Percentiles rank a stretch among this genome's conserved stretches.
These are phyloP conservation scores for Anthrax anthrax DNA, from an alignment of 2,888 invertebrate genomes.

Conservation along the genomic window DNA sequence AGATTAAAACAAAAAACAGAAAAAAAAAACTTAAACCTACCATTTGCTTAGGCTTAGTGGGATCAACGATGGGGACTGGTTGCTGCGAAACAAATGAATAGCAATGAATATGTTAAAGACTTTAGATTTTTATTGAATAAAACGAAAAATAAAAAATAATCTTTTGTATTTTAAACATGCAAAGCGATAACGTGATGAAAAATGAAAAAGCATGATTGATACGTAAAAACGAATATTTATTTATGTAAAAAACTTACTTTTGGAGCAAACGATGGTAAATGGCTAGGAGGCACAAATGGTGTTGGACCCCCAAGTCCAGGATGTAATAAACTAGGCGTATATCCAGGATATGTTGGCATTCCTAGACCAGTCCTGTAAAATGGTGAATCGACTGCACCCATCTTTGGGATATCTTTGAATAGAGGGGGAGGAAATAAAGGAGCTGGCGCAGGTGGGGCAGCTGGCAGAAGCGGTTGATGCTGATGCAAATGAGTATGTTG, in stretches of 20 bases:
- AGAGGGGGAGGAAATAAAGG: constrained; percentile 46
- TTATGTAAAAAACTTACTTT: constrained; percentile 62
- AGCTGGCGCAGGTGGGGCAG: constrained; percentile 41
- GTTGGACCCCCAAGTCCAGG: constrained; percentile 62
- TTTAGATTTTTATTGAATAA: neutral
- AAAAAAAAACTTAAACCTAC: constrained; percentile 38
- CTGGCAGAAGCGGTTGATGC: constrained; percentile 56
- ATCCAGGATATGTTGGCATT: constrained; percentile 63
- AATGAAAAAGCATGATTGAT: neutral
- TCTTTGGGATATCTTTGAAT: constrained; percentile 81
- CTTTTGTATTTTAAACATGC: no score
- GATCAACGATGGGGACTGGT: constrained; percentile 45
- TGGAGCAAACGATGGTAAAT: constrained; percentile 73
- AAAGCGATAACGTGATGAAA: neutral
- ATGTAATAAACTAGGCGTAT: constrained; percentile 63
- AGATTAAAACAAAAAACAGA: constrained; percentile 10
- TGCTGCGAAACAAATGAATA: constrained; percentile 39
- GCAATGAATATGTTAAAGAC: constrained; percentile 2
- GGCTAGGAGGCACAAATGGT: constrained; percentile 80
- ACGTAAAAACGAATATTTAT: neutral
- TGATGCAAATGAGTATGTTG: constrained; percentile 86
- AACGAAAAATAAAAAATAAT: neutral
- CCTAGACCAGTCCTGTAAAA: constrained; percentile 60
- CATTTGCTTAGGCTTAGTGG: constrained; percentile 47
- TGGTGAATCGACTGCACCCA: constrained; percentile 61